Evolutionary conservation across 1,140 invertebrate genomes (phyloP).

Genomic region (Radopholus similis): DNA sequence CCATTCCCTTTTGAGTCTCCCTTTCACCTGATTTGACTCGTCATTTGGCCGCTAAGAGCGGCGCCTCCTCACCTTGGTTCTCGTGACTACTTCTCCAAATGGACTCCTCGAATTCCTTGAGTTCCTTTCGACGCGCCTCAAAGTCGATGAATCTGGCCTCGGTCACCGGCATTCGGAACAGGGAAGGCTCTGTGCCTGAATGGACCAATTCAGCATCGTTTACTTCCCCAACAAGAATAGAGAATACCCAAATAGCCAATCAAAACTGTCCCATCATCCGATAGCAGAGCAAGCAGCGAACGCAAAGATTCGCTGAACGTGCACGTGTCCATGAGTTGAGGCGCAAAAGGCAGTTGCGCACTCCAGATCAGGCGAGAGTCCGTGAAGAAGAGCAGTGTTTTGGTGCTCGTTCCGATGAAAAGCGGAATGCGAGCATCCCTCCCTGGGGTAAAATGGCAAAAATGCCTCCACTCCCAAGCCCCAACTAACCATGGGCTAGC

Average conservation of each 20-base stretch:
- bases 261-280: constrained; percentile 30
- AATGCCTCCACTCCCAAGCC: background rate
- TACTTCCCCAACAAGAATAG: background rate
- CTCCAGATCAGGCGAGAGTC: constrained; percentile 38
- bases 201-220: background rate
- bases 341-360: constrained; percentile 40
- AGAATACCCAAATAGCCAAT: constrained; percentile 42
- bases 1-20: background rate
- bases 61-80: too few relatives aligned
- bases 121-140: constrained; percentile 36
- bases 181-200: constrained; percentile 41
- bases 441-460: constrained; percentile 11
- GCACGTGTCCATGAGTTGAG: constrained; percentile 19
- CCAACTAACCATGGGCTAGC: background rate
- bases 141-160: constrained; percentile 44
- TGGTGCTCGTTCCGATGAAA: constrained; percentile 37
- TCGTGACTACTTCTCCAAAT: constrained; percentile 23
- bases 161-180: constrained; percentile 51
- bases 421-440: constrained; percentile 32
- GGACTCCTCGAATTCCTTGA: constrained; percentile 38
- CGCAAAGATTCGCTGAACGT: constrained; percentile 38
- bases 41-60: too few relatives aligned
- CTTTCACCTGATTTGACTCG: background rate
- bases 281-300: constrained; percentile 31
- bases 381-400: constrained; percentile 41